Conservation (phyloP, 2,113 vertebrate genomes). For the Furnarius figulus region DNA sequence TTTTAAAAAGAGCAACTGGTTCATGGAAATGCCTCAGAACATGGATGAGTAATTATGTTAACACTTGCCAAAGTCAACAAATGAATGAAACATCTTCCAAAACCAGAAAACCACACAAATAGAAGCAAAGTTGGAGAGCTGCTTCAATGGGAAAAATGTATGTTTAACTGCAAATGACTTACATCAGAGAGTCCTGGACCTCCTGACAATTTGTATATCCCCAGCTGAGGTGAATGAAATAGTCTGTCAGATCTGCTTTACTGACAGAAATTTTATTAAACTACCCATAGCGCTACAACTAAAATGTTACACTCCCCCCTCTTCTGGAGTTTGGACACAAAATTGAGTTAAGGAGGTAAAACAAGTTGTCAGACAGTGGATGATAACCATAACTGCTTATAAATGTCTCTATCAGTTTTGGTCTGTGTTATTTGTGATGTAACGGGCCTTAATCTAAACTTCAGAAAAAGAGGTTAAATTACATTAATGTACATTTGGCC, state of each 20-base stretch:
- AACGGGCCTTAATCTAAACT: background rate
- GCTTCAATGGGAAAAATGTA: background rate
- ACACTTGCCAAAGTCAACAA: background rate
- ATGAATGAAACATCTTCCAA: background rate
- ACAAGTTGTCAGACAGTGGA: background rate
- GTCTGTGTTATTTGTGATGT: background rate
- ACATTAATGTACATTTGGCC: slow-evolving; percentile 5
- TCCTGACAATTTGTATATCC: background rate
- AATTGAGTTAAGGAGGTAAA: slow-evolving; percentile 30
- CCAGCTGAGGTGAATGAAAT: background rate
- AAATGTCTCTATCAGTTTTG: slow-evolving; percentile 20
- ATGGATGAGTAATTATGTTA: background rate
- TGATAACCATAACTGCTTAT: slow-evolving; percentile 5
- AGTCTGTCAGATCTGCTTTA: background rate
- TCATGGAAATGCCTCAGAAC: background rate
- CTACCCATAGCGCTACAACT: background rate
- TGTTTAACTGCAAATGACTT: background rate
- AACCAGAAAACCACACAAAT: background rate
- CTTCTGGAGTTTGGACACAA: background rate
- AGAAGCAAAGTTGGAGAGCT: background rate
- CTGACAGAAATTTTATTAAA: background rate
- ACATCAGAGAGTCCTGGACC: background rate
- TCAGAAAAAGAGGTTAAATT: slow-evolving; percentile 28
- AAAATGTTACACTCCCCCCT: background rate
- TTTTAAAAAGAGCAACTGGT: background rate